Evolutionary conservation across 1,140 invertebrate genomes (phyloP).

Genomic region (Drosophila setifemur): DNA sequence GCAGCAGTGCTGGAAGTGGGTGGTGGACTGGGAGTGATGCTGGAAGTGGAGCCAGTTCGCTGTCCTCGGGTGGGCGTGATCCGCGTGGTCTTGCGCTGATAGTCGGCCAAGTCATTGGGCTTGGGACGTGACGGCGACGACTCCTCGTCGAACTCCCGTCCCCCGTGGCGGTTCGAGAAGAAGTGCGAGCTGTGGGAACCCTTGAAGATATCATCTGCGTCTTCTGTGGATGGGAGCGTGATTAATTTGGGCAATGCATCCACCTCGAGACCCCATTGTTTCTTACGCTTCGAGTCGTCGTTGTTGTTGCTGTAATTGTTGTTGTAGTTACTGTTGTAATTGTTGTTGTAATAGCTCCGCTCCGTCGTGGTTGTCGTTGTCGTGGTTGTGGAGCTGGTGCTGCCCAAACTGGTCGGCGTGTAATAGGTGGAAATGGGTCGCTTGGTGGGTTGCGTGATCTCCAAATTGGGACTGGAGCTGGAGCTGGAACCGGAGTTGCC

Average conservation of each 20-base stretch:
- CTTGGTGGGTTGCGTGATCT: slow-evolving; percentile 62
- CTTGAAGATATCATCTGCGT: slow-evolving; percentile 84
- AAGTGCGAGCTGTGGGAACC: slow-evolving; percentile 87
- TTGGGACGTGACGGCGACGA: slow-evolving; percentile 37
- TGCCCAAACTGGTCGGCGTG: slow-evolving; percentile 63
- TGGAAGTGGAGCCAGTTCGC: slow-evolving; percentile 1
- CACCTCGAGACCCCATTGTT: slow-evolving; percentile 46
- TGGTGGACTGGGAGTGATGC: slow-evolving; percentile 2
- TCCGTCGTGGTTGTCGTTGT: slow-evolving; percentile 57
- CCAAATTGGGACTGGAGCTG: slow-evolving; percentile 50
- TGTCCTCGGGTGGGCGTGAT: slow-evolving; percentile 53
- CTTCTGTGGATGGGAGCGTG: slow-evolving; percentile 62
- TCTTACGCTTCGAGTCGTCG: slow-evolving; percentile 80
- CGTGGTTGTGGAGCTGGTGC: slow-evolving; percentile 29
- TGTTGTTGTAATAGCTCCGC: slow-evolving; percentile 59
- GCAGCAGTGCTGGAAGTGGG: slow-evolving; percentile 25
- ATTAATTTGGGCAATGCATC: slow-evolving; percentile 63
- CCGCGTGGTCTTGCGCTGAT: slow-evolving; percentile 67
- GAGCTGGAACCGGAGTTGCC: slow-evolving; percentile 21
- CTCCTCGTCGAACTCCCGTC: slow-evolving; percentile 83
- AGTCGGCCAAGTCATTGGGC: slow-evolving; percentile 68
- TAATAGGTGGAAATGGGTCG: slow-evolving; percentile 80
- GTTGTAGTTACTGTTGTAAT: slow-evolving; percentile 40
- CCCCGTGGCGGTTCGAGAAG: slow-evolving; percentile 85
- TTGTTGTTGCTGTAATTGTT: slow-evolving; percentile 60